These are phyloP conservation scores for Drosophila elegans DNA, from an alignment of 1,140 invertebrate genomes.

Conservation along the genomic window DNA sequence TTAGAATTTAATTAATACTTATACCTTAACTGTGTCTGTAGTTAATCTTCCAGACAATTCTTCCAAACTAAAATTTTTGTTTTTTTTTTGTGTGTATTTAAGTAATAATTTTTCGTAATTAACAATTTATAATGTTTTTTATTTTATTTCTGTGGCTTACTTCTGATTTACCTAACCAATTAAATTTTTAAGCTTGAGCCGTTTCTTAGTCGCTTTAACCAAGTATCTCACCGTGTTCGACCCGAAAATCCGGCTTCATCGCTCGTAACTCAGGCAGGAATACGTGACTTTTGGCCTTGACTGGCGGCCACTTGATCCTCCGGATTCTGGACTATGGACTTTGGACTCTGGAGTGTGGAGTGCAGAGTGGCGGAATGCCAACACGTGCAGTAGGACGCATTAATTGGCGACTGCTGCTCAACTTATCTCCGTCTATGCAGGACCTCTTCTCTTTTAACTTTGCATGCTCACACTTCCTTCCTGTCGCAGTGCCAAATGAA, in stretches of 20 bases:
- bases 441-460: conserved; percentile 21
- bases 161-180: too few relatives aligned
- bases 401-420: conserved; percentile 67
- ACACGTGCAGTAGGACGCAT: conserved; percentile 67
- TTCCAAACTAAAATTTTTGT: too few relatives aligned
- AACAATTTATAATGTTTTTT: too few relatives aligned
- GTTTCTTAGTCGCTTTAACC: not conserved
- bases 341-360: conserved; percentile 7
- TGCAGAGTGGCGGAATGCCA: conserved; percentile 59
- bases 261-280: conserved; percentile 50
- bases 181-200: too few relatives aligned
- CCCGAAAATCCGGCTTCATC: not conserved
- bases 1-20: too few relatives aligned
- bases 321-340: conserved; percentile 32
- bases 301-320: conserved; percentile 33
- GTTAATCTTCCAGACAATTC: too few relatives aligned
- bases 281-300: conserved; percentile 69
- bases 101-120: too few relatives aligned
- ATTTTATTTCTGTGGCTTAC: too few relatives aligned
- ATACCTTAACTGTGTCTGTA: too few relatives aligned
- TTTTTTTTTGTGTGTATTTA: too few relatives aligned
- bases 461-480: conserved; percentile 68
- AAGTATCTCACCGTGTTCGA: not conserved
- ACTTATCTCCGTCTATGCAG: conserved; percentile 60
- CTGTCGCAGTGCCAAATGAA: conserved; percentile 56